These are phyloP conservation scores for Drosophila colorata DNA, from an alignment of 2,888 invertebrate species.

Conservation along the genomic window DNA sequence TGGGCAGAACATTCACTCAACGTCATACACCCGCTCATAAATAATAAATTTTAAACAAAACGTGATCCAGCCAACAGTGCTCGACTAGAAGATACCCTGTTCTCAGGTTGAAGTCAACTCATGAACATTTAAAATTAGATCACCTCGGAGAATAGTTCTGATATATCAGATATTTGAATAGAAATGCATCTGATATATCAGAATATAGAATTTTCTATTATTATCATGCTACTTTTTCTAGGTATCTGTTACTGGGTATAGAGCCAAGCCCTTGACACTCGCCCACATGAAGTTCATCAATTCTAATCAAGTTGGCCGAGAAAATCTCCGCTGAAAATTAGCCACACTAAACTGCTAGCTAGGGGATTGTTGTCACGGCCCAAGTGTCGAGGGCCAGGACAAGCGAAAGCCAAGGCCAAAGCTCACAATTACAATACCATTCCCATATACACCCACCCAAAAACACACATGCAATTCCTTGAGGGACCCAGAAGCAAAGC, in stretches of 20 bases:
- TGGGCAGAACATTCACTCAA: slow-evolving; percentile 33
- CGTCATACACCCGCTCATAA: slow-evolving; percentile 40
- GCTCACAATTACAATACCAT: slow-evolving; percentile 60
- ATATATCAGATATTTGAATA: too few relatives aligned
- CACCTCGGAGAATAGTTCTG: neutral
- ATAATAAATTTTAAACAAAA: slow-evolving; percentile 56
- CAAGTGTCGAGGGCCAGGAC: slow-evolving; percentile 17
- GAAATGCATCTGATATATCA: too few relatives aligned
- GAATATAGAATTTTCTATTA: neutral
- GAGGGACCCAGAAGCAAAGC: slow-evolving; percentile 38
- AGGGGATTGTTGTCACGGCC: slow-evolving; percentile 36
- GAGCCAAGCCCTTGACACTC: slow-evolving; percentile 44
- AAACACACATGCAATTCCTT: slow-evolving; percentile 13
- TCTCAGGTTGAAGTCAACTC: neutral
- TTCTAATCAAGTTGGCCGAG: slow-evolving; percentile 69
- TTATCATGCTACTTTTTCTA: neutral
- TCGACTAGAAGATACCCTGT: slow-evolving; percentile 4
- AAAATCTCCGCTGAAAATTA: slow-evolving; percentile 76
- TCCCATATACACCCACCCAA: slow-evolving; percentile 15
- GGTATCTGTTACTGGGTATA: slow-evolving; percentile 21
- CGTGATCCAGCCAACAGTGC: neutral
- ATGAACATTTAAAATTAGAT: neutral
- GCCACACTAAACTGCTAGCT: slow-evolving; percentile 60
- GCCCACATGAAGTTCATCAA: slow-evolving; percentile 67
- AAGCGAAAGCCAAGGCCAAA: slow-evolving; percentile 41